Percentiles rank a stretch among this genome's conserved stretches.
Evolutionary conservation across 2,888 invertebrate genomes (phyloP).

Genomic region (Onthophagus sagittarius): DNA sequence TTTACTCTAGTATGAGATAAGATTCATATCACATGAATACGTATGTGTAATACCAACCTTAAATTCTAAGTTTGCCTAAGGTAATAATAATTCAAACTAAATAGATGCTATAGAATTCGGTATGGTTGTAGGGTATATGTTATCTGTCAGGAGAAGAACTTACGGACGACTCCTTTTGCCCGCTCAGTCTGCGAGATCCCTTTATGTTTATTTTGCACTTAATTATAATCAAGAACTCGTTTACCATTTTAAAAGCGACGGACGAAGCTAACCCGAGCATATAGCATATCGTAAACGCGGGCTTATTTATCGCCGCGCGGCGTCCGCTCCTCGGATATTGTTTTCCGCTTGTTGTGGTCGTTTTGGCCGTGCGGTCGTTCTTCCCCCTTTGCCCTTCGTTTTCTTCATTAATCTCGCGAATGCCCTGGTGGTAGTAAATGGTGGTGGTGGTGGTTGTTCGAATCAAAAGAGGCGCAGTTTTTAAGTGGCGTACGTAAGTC

Average conservation of each 20-base stretch:
- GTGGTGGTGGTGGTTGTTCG: neutral
- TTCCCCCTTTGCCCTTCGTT: neutral
- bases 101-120: neutral
- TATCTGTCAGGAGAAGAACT: neutral
- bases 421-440: conserved; percentile 1
- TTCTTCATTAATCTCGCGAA: neutral
- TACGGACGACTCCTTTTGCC: neutral
- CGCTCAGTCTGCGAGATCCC: neutral
- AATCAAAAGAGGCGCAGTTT: conserved; percentile 7
- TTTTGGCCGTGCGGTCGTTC: neutral
- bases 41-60: neutral
- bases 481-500: conserved; percentile 24
- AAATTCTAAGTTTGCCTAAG: neutral
- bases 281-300: neutral
- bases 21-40: neutral
- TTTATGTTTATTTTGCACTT: neutral
- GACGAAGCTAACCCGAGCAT: neutral
- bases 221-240: neutral
- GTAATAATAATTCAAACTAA: neutral
- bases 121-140: neutral
- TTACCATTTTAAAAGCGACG: neutral
- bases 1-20: no score
- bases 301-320: neutral
- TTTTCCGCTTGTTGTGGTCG: neutral
- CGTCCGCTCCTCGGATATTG: neutral